A percentile compares a stretch with the other conserved stretches of the same genome.
Conservation (phyloP, 2,797 vertebrate species). For the Sebastes umbrosus region DNA sequence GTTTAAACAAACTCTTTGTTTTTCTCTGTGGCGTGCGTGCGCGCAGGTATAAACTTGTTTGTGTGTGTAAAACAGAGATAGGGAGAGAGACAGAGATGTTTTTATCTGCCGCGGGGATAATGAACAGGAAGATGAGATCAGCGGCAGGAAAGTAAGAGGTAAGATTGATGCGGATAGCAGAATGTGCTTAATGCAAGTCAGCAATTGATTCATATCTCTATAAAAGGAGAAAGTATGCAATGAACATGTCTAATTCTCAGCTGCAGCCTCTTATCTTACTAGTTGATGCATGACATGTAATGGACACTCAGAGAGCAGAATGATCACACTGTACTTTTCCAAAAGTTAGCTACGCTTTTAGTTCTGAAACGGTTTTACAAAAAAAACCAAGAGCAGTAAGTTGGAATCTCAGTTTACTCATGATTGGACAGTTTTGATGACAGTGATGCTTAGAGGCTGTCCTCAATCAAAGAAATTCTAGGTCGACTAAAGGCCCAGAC, state of each 20-base stretch:
- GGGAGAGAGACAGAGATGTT: background rate
- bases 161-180: conserved; percentile 19
- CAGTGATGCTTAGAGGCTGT: background rate
- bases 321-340: background rate
- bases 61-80: conserved; percentile 33
- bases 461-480: background rate
- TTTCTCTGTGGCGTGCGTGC: conserved; percentile 20
- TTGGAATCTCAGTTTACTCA: background rate
- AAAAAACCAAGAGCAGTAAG: too few species aligned
- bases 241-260: conserved; percentile 11
- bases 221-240: conserved; percentile 17
- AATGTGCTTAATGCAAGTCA: conserved; percentile 25
- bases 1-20: conserved; percentile 67
- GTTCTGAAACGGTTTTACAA: too few species aligned
- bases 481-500: background rate
- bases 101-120: conserved; percentile 23
- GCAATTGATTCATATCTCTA: conserved; percentile 25
- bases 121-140: conserved; percentile 19
- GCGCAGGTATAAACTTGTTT: conserved; percentile 8
- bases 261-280: background rate
- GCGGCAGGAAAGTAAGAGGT: conserved; percentile 9
- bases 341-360: background rate
- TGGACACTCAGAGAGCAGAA: background rate
- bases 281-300: background rate
- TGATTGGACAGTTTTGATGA: background rate